phyloP scores from a whole-genome alignment of 2,888 invertebrate species.

The Druceiella hillmani region DNA sequence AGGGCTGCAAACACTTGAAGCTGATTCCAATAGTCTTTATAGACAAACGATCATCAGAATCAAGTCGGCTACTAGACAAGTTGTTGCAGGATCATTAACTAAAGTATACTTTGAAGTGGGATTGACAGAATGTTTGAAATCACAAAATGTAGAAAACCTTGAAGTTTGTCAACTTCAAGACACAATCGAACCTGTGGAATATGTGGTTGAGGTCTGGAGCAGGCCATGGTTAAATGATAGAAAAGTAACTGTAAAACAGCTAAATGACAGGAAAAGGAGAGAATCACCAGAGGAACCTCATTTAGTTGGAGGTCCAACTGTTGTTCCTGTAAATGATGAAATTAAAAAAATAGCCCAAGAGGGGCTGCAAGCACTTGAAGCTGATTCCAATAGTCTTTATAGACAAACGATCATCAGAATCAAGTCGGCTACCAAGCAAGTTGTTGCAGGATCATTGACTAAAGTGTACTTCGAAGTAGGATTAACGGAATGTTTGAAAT shows the following conservation, averaged over 20 bases:
- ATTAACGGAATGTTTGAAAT: conserved; percentile 34
- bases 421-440: conserved; percentile 40
- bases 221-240: conserved; percentile 47
- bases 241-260: too few species aligned
- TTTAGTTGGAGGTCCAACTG: conserved; percentile 3
- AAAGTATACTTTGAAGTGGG: conserved; percentile 40
- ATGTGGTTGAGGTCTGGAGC: conserved; percentile 51
- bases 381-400: conserved; percentile 28
- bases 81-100: conserved; percentile 43
- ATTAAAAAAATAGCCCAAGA: conserved; percentile 29
- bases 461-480: conserved; percentile 39
- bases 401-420: conserved; percentile 33
- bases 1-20: conserved; percentile 20
- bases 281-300: not conserved
- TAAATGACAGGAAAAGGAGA: conserved; percentile 2
- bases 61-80: conserved; percentile 34
- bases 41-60: conserved; percentile 29
- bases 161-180: not conserved
- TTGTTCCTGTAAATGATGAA: conserved; percentile 25
- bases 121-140: conserved; percentile 29
- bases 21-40: conserved; percentile 11
- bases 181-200: conserved; percentile 28
- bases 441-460: conserved; percentile 47
- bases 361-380: conserved; percentile 29
- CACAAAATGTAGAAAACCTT: conserved; percentile 2